phyloP scores from a whole-genome alignment of 2,888 invertebrate species.

The Apotomis betuletana region DNA sequence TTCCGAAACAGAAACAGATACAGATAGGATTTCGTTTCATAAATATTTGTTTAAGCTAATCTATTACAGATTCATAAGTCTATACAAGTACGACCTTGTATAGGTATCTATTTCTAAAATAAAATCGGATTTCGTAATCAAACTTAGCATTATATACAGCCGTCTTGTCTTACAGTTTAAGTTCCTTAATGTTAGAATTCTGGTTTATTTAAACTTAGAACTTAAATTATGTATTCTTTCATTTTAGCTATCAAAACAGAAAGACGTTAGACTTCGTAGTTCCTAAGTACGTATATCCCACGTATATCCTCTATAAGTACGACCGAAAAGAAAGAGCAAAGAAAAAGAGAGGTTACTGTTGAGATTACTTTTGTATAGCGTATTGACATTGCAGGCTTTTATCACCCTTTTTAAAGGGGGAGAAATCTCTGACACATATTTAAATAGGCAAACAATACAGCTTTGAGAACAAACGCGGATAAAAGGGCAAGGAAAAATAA shows the following conservation, averaged over 20 bases:
- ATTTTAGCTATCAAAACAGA: not conserved
- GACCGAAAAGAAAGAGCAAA: constrained; percentile 50
- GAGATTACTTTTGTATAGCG: constrained; percentile 77
- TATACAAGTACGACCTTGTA: too few relatives aligned
- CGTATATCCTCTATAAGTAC: constrained; percentile 7
- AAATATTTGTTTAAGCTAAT: too few relatives aligned
- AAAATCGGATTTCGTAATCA: too few relatives aligned
- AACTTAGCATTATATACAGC: too few relatives aligned
- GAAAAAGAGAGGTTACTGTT: constrained; percentile 59
- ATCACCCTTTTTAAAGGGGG: constrained; percentile 77
- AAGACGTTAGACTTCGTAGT: not conserved
- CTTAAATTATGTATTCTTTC: too few relatives aligned
- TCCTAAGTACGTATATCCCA: constrained; percentile 4
- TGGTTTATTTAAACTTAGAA: too few relatives aligned
- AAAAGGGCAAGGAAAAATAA: constrained; percentile 47
- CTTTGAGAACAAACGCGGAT: constrained; percentile 65
- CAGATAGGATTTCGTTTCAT: too few relatives aligned
- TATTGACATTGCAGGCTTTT: constrained; percentile 81
- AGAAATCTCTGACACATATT: constrained; percentile 80
- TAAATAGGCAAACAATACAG: constrained; percentile 79
- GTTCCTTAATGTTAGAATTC: too few relatives aligned
- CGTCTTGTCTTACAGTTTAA: too few relatives aligned
- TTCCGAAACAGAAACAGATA: not conserved
- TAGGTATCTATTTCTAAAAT: too few relatives aligned
- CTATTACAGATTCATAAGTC: too few relatives aligned